Base-by-base conservation (phyloP, 2,888 invertebrate species). In the Leptura quadrifasciata region DNA sequence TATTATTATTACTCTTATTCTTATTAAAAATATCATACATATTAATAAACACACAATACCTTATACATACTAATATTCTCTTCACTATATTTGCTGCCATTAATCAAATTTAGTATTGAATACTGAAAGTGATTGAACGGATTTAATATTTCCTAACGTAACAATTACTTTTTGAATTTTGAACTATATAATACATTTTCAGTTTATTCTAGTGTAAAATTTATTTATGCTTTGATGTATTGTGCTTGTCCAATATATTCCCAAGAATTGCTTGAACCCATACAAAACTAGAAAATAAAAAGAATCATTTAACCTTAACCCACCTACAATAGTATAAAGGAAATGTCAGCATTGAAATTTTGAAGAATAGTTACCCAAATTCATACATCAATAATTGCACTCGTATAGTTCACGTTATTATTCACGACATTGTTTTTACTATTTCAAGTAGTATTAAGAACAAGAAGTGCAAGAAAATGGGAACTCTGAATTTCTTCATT, bases 301-400 rank as follows among this genome's bases (percentile, higher is more conserved):
- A 63, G 35, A 63, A 39, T 39, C 61, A 35, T 65, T 21, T 39
- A 27, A 24, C 35, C 39, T 65, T 12, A 17, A 54, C 24, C 64
- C 65, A 54, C 72, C 54, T 24, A 54, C 64, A 55, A 35, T n/a
- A 20, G 65, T 27, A 72, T 52, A 72, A 72, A 65, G 47, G 65
- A 65, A 55, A 65, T 35, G 69, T 65, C 52, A 63, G 24, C 63
- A 61, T 79, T 77, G 76, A 72, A 75, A 74, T 74, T 67, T 72
- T 31, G 17, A 35, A 58, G 57, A 69, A 69, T 69, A 58, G 35
- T n/a, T 57, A 17, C 47, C 24, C 9, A 21, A 27, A 52, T 65
- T 12, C 21, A n/a, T 39, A 20, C 21, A 20, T 17, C 17, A 63
- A n/a, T n/a, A n/a, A 5, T 58, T n/a, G 6, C 21, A 24, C 15